Base-by-base conservation (phyloP, 2,797 vertebrate genomes). In the Protosalanx chinensis region DNA sequence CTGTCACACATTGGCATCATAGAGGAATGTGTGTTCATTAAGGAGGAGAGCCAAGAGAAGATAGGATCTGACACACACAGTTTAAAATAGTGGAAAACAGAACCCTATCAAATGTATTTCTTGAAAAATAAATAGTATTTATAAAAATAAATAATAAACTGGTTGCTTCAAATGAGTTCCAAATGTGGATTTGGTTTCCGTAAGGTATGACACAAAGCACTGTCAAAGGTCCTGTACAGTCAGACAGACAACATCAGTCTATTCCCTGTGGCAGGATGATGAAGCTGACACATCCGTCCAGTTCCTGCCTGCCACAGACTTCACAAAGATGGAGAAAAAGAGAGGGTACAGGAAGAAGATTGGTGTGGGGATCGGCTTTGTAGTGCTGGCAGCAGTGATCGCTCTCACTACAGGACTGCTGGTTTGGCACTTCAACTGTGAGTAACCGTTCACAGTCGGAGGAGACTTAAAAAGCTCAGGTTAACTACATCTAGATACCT, bases 391-490 rank as follows among this genome's bases (percentile, higher is more conserved):
- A 0, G 72, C 84, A 0, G 13, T 89, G 0, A 0, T 94, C 12
- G 88, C 93, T 0, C 83, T 97, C 1, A 0, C 80, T 27, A 85
- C 81, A 0, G 93, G 94, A 0, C 77, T 96, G 62, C 87, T 97
- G 63, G 93, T 96, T 13, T 97, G 96, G 96, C 93, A 95, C 81
- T 95, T 94, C 72, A 90, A 92, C 76, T 84, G 97, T 98, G 84
- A 95, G 96, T 89, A 3, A 3, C 2, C 15, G n/a, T 49, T 65
- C 30, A 18, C 32, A 30, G 8, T 70, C 49, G n/a, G 12, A 46
- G 13, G 41, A 46, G 41, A 13, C 41, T 46, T 46, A 13, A 46
- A 46, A 18, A 63, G 37, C 41, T 1, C 5, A 18, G 16, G 23
- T 32, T 12, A 29, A 37, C 6, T 32, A 12, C 7, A 4, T 46